Conservation (phyloP, 2,888 invertebrate genomes). For the Nomada hirtipes region DNA sequence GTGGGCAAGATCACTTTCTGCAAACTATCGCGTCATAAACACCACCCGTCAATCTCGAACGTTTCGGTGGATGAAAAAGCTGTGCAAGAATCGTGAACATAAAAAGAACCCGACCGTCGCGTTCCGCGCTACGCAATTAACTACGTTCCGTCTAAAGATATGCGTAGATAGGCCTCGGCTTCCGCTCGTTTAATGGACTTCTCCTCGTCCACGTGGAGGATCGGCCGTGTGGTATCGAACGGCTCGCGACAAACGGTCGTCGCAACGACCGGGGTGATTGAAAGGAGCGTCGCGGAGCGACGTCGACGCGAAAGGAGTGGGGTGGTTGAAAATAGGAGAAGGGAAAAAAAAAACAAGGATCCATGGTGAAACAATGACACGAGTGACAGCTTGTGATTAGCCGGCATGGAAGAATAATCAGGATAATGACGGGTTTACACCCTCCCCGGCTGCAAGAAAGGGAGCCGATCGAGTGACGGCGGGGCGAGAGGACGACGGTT, state of each 20-base stretch:
- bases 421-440: constrained; percentile 82
- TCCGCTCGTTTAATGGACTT: constrained; percentile 72
- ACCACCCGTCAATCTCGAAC: not conserved
- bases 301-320: constrained; percentile 17
- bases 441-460: constrained; percentile 70
- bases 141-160: not conserved
- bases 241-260: constrained; percentile 55
- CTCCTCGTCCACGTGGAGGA: constrained; percentile 68
- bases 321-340: constrained; percentile 17
- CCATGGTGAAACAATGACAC: constrained; percentile 80
- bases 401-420: constrained; percentile 81
- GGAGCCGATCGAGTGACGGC: constrained; percentile 46
- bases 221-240: constrained; percentile 72
- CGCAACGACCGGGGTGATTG: constrained; percentile 43
- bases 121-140: constrained; percentile 1
- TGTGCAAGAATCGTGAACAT: not conserved
- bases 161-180: constrained; percentile 60
- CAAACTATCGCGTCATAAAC: too few relatives aligned
- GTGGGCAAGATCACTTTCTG: too few relatives aligned
- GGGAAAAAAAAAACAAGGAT: constrained; percentile 72
- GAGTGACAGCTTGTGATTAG: constrained; percentile 81
- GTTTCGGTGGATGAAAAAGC: not conserved
- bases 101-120: not conserved
- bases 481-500: constrained; percentile 64
- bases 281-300: constrained; percentile 23